Percentiles rank a stretch among this genome's conserved stretches.
phyloP scores from a whole-genome alignment of 1,140 invertebrate genomes.

The Kradibia gibbosae region DNA sequence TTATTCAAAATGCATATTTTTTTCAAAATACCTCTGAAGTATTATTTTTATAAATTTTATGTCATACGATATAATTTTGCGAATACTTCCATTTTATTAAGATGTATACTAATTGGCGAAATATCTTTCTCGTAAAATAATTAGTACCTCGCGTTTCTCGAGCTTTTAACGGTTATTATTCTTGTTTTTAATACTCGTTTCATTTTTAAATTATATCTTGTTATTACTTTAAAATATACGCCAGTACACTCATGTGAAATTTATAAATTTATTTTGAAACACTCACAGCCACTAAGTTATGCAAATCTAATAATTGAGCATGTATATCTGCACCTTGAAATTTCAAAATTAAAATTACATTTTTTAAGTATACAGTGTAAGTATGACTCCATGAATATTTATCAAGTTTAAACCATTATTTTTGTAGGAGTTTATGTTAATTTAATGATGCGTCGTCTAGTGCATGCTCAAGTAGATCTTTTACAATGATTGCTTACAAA shows the following conservation, averaged over 20 bases:
- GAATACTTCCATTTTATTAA: too few relatives aligned
- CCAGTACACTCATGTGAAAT: not conserved
- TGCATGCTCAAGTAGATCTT: not conserved
- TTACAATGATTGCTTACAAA: not conserved
- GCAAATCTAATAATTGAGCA: slow-evolving; percentile 7
- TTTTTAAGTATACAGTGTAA: not conserved
- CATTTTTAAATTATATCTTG: not conserved
- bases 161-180: too few relatives aligned
- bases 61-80: not conserved
- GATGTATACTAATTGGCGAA: too few relatives aligned
- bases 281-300: not conserved
- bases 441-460: not conserved
- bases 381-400: slow-evolving; percentile 2
- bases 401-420: slow-evolving; percentile 1
- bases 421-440: slow-evolving; percentile 10
- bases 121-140: too few relatives aligned
- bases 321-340: not conserved
- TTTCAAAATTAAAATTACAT: not conserved
- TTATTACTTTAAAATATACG: not conserved
- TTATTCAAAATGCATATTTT: too few relatives aligned
- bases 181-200: not conserved
- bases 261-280: not conserved
- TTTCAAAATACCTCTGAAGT: not conserved
- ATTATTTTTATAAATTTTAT: not conserved
- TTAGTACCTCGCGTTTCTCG: too few relatives aligned